Evolutionary conservation across 2,797 vertebrate species (phyloP).

Genomic region (Emys orbicularis): DNA sequence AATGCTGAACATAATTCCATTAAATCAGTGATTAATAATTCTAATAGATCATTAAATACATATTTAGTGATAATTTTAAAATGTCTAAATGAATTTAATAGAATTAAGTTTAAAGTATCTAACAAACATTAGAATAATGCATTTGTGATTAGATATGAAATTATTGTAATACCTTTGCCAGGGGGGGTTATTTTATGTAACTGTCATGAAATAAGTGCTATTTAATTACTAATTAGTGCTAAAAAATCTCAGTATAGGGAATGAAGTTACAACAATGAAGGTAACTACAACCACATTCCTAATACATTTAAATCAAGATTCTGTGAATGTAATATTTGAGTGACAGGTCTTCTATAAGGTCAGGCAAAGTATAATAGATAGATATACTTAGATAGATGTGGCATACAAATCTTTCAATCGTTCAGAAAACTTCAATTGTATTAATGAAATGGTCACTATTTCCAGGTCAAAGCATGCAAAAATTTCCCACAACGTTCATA

Average conservation of each 20-base stretch:
- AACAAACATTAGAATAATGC: conserved; percentile 30
- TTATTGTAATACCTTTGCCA: conserved; percentile 39
- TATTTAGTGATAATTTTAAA: conserved; percentile 55
- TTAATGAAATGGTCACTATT: background rate
- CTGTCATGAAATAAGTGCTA: background rate
- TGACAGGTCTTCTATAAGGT: background rate
- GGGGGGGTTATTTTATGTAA: conserved; percentile 33
- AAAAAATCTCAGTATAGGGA: background rate
- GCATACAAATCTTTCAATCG: background rate
- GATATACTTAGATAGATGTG: background rate
- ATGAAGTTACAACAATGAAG: background rate
- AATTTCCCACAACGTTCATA: background rate
- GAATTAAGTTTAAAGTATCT: conserved; percentile 10
- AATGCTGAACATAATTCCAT: background rate
- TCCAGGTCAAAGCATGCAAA: background rate
- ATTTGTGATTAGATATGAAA: conserved; percentile 24
- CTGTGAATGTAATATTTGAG: background rate
- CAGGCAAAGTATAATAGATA: background rate
- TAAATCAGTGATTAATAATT: conserved; percentile 51
- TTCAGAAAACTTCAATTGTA: background rate
- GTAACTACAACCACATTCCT: background rate
- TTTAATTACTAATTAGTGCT: conserved; percentile 11
- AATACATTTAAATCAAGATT: background rate
- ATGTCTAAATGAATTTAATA: conserved; percentile 38
- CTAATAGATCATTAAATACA: conserved; percentile 57